Conservation (phyloP, 2,113 vertebrate species). For the Microtus ochrogaster region DNA sequence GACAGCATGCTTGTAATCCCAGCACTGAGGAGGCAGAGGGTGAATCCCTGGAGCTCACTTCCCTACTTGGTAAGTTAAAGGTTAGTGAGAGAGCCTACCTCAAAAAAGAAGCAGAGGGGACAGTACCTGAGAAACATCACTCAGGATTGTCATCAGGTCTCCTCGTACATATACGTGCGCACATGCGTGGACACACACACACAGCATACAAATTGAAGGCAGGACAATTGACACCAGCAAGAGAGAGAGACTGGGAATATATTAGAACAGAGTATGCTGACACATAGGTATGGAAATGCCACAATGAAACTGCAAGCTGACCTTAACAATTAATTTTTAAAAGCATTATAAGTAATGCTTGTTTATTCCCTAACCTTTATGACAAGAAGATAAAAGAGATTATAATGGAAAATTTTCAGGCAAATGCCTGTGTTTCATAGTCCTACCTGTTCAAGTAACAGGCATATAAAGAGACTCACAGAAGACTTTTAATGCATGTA, state of each 20-base stretch:
- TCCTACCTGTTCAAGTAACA: not conserved
- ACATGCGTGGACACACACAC: not conserved
- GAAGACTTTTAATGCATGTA: not conserved
- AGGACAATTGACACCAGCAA: not conserved
- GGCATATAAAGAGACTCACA: not conserved
- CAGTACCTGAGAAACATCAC: no score
- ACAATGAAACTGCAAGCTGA: not conserved
- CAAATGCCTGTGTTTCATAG: constrained; percentile 6
- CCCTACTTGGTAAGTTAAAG: not conserved
- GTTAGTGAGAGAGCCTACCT: not conserved
- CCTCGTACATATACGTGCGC: no score
- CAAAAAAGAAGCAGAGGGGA: not conserved
- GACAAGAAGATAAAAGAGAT: not conserved
- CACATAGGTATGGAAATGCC: no score
- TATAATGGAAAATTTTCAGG: constrained; percentile 14
- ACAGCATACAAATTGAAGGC: not conserved
- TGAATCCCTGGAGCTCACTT: no score
- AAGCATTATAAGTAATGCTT: not conserved
- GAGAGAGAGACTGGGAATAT: no score
- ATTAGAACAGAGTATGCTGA: no score
- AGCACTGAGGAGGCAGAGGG: not conserved
- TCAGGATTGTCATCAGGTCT: not conserved
- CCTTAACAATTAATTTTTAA: not conserved
- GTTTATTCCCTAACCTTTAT: constrained; percentile 19
- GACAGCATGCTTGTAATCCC: not conserved